Percentiles rank a stretch among this genome's conserved stretches.
phyloP scores from a whole-genome alignment of 2,888 invertebrate genomes.

The Thera obeliscata region DNA sequence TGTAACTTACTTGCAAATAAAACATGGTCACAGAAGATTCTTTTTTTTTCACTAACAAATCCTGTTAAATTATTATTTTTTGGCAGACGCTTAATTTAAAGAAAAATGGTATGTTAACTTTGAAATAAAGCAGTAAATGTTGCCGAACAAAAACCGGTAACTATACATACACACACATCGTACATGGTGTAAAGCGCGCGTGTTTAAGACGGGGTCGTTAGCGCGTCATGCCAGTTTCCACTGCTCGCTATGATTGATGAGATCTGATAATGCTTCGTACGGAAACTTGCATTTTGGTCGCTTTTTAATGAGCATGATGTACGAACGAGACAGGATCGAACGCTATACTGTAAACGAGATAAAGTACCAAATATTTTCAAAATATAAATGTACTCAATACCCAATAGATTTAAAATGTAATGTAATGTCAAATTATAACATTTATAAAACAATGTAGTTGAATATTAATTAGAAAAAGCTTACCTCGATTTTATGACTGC shows the following conservation, averaged over 20 bases:
- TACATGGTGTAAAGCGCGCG: conserved; percentile 4
- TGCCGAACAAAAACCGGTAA: conserved; percentile 11
- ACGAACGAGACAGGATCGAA: background rate
- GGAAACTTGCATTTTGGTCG: conserved; percentile 25
- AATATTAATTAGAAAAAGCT: too few relatives aligned
- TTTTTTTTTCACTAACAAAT: background rate
- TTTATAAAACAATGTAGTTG: too few relatives aligned
- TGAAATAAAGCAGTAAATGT: background rate
- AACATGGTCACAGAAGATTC: background rate
- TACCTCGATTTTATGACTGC: too few relatives aligned
- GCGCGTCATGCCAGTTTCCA: conserved; percentile 30
- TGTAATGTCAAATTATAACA: too few relatives aligned
- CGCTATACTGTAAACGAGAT: conserved; percentile 1
- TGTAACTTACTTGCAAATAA: too few relatives aligned
- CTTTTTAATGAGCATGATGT: conserved; percentile 18
- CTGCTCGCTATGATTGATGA: conserved; percentile 37
- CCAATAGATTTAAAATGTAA: too few relatives aligned
- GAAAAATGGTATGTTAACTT: background rate
- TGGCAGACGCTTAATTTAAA: background rate
- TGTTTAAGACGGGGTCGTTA: conserved; percentile 20
- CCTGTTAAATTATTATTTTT: background rate
- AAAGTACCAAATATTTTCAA: background rate
- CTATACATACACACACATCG: background rate
- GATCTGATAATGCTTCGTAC: conserved; percentile 30
- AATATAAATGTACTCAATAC: too few relatives aligned